Percentiles rank a stretch among this genome's conserved stretches.
phyloP scores from a whole-genome alignment of 2,888 invertebrate genomes.

The Abrostola tripartita region DNA sequence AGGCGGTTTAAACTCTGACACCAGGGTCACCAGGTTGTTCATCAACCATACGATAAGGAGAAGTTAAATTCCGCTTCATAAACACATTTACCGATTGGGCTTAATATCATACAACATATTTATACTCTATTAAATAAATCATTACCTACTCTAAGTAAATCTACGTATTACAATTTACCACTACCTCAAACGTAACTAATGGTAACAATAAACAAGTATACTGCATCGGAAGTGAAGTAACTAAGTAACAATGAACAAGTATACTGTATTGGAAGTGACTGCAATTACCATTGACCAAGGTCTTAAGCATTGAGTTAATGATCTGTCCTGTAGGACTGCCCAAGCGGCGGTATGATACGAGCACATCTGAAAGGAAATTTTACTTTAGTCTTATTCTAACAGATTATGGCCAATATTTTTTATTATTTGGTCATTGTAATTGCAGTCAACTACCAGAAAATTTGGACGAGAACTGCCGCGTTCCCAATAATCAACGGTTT shows the following conservation, averaged over 20 bases:
- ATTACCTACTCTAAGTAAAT: background rate
- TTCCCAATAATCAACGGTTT: background rate
- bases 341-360: slow-evolving; percentile 71
- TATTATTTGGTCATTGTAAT: slow-evolving; percentile 36
- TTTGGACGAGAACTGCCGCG: background rate
- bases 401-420: slow-evolving; percentile 5
- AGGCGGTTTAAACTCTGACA: too few relatives aligned
- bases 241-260: slow-evolving; percentile 3
- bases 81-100: too few relatives aligned
- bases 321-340: slow-evolving; percentile 76
- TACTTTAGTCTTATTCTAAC: slow-evolving; percentile 51
- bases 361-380: slow-evolving; percentile 83
- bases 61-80: too few relatives aligned
- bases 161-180: background rate
- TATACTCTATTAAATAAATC: too few relatives aligned
- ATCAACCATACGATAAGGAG: too few relatives aligned
- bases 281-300: slow-evolving; percentile 80
- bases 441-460: slow-evolving; percentile 61
- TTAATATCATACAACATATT: too few relatives aligned
- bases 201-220: slow-evolving; percentile 7
- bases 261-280: slow-evolving; percentile 62
- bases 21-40: too few relatives aligned
- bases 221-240: slow-evolving; percentile 61
- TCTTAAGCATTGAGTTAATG: slow-evolving; percentile 72
- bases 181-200: slow-evolving; percentile 18